phyloP scores from a whole-genome alignment of 2,888 invertebrate genomes.

The Chrysina gloriosa region DNA sequence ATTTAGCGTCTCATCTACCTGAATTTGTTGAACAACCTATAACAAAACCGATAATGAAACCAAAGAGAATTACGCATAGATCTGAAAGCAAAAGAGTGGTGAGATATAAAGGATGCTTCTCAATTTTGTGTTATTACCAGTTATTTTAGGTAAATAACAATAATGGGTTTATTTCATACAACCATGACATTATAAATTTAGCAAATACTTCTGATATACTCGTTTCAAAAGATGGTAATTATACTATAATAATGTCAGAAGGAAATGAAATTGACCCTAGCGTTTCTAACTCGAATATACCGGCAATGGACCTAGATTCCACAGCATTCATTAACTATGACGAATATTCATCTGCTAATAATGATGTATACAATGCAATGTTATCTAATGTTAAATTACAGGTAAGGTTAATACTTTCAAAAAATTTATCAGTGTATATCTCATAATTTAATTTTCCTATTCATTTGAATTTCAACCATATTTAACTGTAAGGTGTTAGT shows the following conservation, averaged over 20 bases:
- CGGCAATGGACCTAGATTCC: conserved; percentile 20
- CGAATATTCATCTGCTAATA: conserved; percentile 46
- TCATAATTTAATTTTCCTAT: no score
- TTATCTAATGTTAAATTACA: conserved; percentile 51
- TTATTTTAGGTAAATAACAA: neutral
- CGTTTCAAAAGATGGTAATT: conserved; percentile 18
- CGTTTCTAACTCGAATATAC: conserved; percentile 38
- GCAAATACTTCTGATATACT: conserved; percentile 10
- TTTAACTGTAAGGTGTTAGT: no score
- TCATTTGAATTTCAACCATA: no score
- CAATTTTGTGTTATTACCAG: neutral
- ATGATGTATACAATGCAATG: conserved; percentile 47
- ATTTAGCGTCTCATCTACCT: neutral
- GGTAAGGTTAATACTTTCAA: conserved; percentile 37
- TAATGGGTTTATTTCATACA: neutral
- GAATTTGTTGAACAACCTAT: neutral
- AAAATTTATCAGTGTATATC: neutral
- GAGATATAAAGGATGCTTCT: neutral
- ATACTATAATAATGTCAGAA: conserved; percentile 25
- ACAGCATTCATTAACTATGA: conserved; percentile 43
- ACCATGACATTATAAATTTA: conserved; percentile 11
- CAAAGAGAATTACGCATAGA: conserved; percentile 5
- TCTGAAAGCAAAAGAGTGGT: conserved; percentile 6
- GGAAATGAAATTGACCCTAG: conserved; percentile 1
- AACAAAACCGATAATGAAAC: conserved; percentile 7